phyloP scores from a whole-genome alignment of 2,888 invertebrate species.

The Pherbina coryleti region DNA sequence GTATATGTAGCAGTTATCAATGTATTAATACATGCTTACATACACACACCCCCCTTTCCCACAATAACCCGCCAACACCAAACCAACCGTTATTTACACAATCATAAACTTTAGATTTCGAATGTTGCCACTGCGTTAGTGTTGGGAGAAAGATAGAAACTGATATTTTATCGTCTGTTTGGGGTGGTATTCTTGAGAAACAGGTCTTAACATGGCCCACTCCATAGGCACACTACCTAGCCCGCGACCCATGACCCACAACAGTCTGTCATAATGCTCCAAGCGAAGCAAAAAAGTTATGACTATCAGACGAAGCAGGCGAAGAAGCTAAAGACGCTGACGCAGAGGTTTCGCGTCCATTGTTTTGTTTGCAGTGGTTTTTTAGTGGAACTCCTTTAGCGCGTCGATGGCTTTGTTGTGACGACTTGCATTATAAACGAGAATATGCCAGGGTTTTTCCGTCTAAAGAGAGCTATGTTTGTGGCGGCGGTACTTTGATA shows the following conservation, averaged over 20 bases:
- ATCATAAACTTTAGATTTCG: constrained; percentile 30
- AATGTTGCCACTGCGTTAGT: constrained; percentile 15
- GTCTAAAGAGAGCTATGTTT: background rate
- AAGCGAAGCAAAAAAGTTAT: background rate
- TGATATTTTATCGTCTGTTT: constrained; percentile 6
- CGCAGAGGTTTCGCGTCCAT: background rate
- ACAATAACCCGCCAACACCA: no score
- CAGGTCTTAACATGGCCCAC: background rate
- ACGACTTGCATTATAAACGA: background rate
- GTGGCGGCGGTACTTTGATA: background rate
- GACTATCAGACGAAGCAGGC: background rate
- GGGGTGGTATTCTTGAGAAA: background rate
- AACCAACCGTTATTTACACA: constrained; percentile 12
- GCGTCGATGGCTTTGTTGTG: background rate
- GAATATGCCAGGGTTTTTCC: background rate
- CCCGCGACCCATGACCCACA: no score
- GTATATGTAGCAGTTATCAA: background rate
- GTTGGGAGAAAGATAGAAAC: background rate
- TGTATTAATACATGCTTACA: constrained; percentile 3
- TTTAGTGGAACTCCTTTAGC: background rate
- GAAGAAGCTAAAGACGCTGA: background rate
- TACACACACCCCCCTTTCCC: no score
- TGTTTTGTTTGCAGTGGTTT: background rate
- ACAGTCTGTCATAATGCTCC: no score
- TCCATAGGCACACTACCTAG: no score